Conservation (phyloP, 2,797 vertebrate genomes). For the Catamblyrhynchus diadema region DNA sequence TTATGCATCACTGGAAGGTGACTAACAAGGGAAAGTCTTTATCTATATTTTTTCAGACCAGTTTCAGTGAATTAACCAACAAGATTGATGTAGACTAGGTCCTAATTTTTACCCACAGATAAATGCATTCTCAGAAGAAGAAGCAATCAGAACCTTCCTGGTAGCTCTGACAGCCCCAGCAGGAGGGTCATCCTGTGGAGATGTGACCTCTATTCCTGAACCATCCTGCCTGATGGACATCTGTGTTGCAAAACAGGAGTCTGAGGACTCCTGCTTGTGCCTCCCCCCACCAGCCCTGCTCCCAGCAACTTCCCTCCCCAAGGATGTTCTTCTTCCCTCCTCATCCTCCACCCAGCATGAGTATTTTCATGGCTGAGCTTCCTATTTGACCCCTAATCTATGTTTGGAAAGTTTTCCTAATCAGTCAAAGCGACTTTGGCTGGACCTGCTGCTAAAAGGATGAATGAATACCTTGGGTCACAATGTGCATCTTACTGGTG, state of each 20-base stretch:
- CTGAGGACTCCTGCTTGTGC: not conserved
- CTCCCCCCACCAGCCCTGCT: not conserved
- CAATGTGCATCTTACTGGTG: not conserved
- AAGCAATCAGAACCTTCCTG: not conserved
- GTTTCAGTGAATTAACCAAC: not conserved
- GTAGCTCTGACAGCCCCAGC: not conserved
- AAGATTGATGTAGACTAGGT: not conserved
- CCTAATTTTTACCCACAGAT: not conserved
- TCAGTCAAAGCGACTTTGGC: not conserved
- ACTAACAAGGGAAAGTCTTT: conserved; percentile 1
- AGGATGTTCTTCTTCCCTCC: not conserved
- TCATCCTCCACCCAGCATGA: not conserved
- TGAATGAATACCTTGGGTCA: not conserved
- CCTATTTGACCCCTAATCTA: not conserved
- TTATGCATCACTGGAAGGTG: conserved; percentile 1
- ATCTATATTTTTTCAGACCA: not conserved
- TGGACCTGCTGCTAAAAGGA: not conserved
- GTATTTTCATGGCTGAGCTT: not conserved
- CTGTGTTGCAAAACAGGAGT: rapidly evolving
- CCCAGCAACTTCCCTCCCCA: not conserved
- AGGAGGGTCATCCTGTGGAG: rapidly evolving
- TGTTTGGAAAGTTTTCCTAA: not conserved
- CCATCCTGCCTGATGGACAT: not conserved
- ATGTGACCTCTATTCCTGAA: not conserved
- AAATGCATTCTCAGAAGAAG: not conserved